These are phyloP conservation scores for Nothocercus nigrocapillus DNA, from an alignment of 2,113 vertebrate species.

Conservation along the genomic window DNA sequence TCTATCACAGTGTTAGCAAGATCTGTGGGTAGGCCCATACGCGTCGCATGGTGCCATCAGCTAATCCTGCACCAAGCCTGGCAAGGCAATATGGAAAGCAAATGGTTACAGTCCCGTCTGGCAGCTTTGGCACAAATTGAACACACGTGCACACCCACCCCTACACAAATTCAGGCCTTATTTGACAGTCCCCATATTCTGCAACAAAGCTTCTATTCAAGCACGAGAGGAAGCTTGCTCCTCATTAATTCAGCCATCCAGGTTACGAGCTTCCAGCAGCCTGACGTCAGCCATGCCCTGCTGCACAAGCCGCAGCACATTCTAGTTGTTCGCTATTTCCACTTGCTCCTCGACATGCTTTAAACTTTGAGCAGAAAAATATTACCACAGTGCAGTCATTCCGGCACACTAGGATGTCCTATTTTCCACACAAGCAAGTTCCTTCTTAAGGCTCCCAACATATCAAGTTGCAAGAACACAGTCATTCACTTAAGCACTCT, in stretches of 20 bases:
- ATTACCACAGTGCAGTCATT: neutral
- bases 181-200: conserved; percentile 36
- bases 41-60: neutral
- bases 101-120: neutral
- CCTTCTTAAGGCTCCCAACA: neutral
- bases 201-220: conserved; percentile 65
- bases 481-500: accelerated
- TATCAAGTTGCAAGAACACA: neutral
- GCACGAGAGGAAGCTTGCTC: conserved; percentile 20
- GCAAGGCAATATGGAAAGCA: neutral
- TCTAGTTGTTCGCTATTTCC: neutral
- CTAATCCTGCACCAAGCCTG: neutral
- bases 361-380: neutral
- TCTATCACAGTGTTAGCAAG: neutral
- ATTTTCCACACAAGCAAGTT: neutral
- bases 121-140: conserved; percentile 9
- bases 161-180: neutral
- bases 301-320: neutral
- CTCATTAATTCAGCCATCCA: neutral
- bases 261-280: conserved; percentile 31
- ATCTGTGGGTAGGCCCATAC: neutral
- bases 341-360: conserved; percentile 19
- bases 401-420: neutral
- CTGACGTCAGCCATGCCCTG: conserved; percentile 22
- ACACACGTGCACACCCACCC: neutral